Percentiles rank a stretch among this genome's conserved stretches.
Evolutionary conservation across 92 coral and sea anemone genomes (phyloP).

Genomic region (Pocillopora grandis): DNA sequence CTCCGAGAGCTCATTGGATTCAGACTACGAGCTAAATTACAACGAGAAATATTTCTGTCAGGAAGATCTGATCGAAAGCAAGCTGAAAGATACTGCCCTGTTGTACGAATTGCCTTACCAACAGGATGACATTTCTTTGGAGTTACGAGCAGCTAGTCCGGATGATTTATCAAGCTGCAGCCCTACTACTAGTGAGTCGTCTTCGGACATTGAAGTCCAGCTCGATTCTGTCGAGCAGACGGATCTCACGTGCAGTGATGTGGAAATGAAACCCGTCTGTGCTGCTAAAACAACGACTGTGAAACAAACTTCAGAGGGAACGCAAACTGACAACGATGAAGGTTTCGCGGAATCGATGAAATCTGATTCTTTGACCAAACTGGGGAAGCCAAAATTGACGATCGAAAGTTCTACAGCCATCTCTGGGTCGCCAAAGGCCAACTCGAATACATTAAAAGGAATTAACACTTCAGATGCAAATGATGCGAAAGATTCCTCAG

Average conservation of each 20-base stretch:
- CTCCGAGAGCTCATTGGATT: slow-evolving; percentile 88
- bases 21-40: slow-evolving; percentile 85
- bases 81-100: slow-evolving; percentile 67
- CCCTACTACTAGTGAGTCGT: slow-evolving; percentile 40
- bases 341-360: slow-evolving; percentile 52
- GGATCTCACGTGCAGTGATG: slow-evolving; percentile 39
- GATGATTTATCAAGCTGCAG: slow-evolving; percentile 53
- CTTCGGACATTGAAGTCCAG: slow-evolving; percentile 38
- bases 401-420: slow-evolving; percentile 61
- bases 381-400: slow-evolving; percentile 54
- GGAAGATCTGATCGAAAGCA: slow-evolving; percentile 78
- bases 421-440: slow-evolving; percentile 57
- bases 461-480: slow-evolving; percentile 54
- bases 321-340: slow-evolving; percentile 79
- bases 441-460: slow-evolving; percentile 63
- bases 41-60: slow-evolving; percentile 80
- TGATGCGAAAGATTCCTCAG: slow-evolving; percentile 64
- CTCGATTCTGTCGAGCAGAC: slow-evolving; percentile 23
- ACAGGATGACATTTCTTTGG: slow-evolving; percentile 61
- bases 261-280: slow-evolving; percentile 79
- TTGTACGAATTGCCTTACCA: slow-evolving; percentile 70
- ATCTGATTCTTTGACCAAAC: slow-evolving; percentile 53
- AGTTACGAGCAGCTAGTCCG: slow-evolving; percentile 57
- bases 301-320: slow-evolving; percentile 75
- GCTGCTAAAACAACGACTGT: slow-evolving; percentile 27